Evolutionary conservation across 2,113 vertebrate genomes (phyloP), one percentile per base, ranked within the genome.

Genomic region (Sturnira hondurensis): DNA sequence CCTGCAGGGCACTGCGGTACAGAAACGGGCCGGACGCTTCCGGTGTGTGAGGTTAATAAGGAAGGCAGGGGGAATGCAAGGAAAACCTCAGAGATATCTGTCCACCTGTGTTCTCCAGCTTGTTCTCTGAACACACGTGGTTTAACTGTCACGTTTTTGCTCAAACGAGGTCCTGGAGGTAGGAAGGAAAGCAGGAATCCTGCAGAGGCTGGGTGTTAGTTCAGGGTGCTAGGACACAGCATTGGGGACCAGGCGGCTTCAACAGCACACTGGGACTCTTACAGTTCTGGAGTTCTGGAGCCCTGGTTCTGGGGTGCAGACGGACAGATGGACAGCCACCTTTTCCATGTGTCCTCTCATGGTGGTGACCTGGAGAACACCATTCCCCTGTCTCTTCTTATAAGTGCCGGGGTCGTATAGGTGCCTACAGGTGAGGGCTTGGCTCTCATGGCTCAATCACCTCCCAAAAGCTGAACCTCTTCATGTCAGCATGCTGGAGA

Each of bases 361-460:
- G 24, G 2, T 7, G 1, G 31, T 4, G 22, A 28, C 28, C 76
- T 5, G 50, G n/a, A 26, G 20, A 38, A 24, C 17, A 3, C 17
- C 13, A 26, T 50, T 61, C 11, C n/a, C n/a, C 4, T 1, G 45
- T 20, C 20, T 58, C 17, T 24, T 68, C 33, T 43, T 58, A 38
- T 12, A 26, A 41, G 12, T 17, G 0, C 26, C 14, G 0, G 43
- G n/a, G n/a, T n/a, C n/a, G n/a, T n/a, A n/a, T n/a, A n/a, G n/a
- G n/a, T n/a, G n/a, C n/a, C n/a, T n/a, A n/a, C n/a, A n/a, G n/a
- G n/a, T n/a, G 16, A 76, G 26, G 10, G 36, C 17, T 33, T 38
- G 8, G 15, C 17, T 19, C 5, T 38, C 8, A 2, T 1, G 12
- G 36, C 20, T 56, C 43, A 26, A 11, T 52, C 31, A 22, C 9